A percentile compares a stretch with the other conserved stretches of the same genome.
phyloP scores from a whole-genome alignment of 2,113 vertebrate species.

The Pantherophis guttatus region DNA sequence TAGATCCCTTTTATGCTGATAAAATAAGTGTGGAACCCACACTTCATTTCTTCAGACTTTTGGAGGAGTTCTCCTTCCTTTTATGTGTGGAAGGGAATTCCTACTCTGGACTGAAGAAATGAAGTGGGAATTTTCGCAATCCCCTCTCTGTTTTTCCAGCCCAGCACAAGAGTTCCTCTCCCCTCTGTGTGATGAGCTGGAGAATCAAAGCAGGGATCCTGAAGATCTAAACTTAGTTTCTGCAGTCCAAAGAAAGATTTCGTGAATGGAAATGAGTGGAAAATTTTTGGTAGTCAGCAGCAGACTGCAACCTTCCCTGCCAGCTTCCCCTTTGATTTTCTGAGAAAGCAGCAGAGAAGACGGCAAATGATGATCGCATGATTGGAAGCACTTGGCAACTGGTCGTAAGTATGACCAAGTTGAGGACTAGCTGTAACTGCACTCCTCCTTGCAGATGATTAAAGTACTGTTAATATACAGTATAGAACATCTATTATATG shows the following conservation, averaged over 20 bases:
- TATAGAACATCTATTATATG: not conserved
- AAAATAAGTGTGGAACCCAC: not conserved
- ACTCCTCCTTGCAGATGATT: not conserved
- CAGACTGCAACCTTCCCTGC: not conserved
- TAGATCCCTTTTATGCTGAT: not conserved
- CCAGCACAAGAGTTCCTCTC: not conserved
- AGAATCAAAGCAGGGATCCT: not conserved
- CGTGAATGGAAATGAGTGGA: not conserved
- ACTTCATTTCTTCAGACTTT: not conserved
- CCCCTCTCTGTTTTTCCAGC: not conserved
- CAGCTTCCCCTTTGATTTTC: not conserved
- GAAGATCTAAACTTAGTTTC: not conserved
- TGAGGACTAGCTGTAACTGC: not conserved
- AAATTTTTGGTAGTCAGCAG: not conserved
- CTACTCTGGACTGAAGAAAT: not conserved
- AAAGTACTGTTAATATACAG: not conserved
- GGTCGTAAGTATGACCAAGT: not conserved
- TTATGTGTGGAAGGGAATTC: not conserved
- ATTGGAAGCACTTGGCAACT: not conserved
- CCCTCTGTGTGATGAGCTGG: not conserved
- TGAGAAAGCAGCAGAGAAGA: not conserved
- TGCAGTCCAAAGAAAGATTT: not conserved
- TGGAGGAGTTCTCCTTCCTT: not conserved
- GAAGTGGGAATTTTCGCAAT: not conserved
- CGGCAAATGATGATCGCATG: not conserved